A percentile compares a stretch with the other conserved stretches of the same genome.
These are phyloP conservation scores for Himalopsyche tibetana DNA, from an alignment of 2,888 invertebrate genomes.

Conservation along the genomic window DNA sequence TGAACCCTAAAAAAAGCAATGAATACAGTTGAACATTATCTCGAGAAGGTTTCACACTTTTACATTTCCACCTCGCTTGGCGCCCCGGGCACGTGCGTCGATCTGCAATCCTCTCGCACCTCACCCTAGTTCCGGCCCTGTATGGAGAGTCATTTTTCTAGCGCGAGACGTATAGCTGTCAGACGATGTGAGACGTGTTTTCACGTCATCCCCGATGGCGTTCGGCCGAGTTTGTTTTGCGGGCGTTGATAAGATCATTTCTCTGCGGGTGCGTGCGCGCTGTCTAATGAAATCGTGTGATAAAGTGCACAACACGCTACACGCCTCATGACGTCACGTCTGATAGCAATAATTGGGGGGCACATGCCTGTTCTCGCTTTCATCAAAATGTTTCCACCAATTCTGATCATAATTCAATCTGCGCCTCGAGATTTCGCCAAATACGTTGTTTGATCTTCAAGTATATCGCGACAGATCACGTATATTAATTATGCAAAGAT, in stretches of 20 bases:
- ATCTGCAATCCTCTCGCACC: background rate
- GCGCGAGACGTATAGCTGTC: constrained; percentile 40
- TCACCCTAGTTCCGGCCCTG: background rate
- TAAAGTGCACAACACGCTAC: constrained; percentile 31
- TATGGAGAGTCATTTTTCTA: constrained; percentile 21
- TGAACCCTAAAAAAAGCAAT: constrained; percentile 41
- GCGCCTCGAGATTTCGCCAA: background rate
- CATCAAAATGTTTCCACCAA: background rate
- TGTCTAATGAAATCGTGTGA: constrained; percentile 42
- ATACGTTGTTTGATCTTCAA: background rate
- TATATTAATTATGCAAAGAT: background rate
- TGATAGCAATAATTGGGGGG: constrained; percentile 15
- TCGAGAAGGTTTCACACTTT: constrained; percentile 38
- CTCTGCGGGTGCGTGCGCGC: constrained; percentile 12
- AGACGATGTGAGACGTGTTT: constrained; percentile 29
- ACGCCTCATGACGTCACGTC: constrained; percentile 39
- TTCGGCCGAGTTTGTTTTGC: constrained; percentile 6
- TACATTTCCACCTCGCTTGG: constrained; percentile 33
- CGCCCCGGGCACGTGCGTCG: constrained; percentile 43
- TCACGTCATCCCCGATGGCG: constrained; percentile 34
- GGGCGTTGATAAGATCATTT: constrained; percentile 42
- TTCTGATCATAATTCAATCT: constrained; percentile 40
- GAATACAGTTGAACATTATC: constrained; percentile 31
- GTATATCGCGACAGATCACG: background rate
- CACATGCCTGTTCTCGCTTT: background rate